A percentile compares a stretch with the other conserved stretches of the same genome.
phyloP scores from a whole-genome alignment of 2,113 vertebrate genomes.

The Asarcornis scutulata region DNA sequence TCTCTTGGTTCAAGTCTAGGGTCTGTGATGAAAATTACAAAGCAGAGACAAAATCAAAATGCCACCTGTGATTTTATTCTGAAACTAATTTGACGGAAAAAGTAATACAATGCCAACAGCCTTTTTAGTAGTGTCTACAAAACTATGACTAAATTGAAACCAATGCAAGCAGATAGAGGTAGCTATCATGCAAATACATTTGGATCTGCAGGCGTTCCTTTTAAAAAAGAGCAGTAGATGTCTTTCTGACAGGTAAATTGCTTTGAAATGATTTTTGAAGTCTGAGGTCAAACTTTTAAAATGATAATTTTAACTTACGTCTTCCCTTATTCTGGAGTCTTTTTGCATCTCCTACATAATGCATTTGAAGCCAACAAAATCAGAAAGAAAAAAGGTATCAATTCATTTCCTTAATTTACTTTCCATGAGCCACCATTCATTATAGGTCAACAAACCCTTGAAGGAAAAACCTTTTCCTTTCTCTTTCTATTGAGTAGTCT shows the following conservation, averaged over 20 bases:
- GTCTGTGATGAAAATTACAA: conserved; percentile 66
- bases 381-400: neutral
- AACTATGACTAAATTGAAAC: conserved; percentile 53
- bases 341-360: neutral
- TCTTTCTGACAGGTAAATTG: conserved; percentile 75
- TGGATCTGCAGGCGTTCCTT: conserved; percentile 62
- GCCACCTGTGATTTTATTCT: conserved; percentile 71
- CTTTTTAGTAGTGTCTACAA: conserved; percentile 38
- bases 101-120: conserved; percentile 29
- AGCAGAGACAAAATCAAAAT: conserved; percentile 66
- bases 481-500: neutral
- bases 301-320: conserved; percentile 2
- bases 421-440: neutral
- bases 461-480: neutral
- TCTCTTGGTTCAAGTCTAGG: conserved; percentile 57
- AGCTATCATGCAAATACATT: conserved; percentile 71
- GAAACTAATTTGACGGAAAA: conserved; percentile 53
- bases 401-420: neutral
- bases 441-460: neutral
- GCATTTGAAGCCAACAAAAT: neutral
- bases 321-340: neutral
- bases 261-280: conserved; percentile 72
- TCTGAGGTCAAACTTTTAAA: conserved; percentile 57
- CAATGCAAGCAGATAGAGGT: neutral
- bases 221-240: conserved; percentile 52